Percentiles rank a stretch among this genome's conserved stretches.
phyloP scores from a whole-genome alignment of 2,113 vertebrate genomes.

The Protobothrops flavoviridis region DNA sequence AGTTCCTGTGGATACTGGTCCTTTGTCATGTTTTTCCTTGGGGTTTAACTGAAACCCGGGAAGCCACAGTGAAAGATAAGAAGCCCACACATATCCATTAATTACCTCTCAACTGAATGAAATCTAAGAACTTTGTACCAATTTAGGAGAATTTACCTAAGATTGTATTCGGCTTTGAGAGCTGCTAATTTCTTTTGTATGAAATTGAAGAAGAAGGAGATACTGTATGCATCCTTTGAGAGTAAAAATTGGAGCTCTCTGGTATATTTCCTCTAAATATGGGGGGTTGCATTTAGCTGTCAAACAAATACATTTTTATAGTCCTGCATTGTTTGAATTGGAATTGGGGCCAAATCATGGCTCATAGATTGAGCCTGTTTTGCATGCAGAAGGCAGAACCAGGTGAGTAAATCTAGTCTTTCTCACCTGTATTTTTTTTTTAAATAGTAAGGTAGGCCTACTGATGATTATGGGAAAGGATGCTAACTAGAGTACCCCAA shows the following conservation, averaged over 20 bases:
- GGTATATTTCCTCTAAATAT: background rate
- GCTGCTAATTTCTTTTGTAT: background rate
- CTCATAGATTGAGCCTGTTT: background rate
- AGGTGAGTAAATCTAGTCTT: background rate
- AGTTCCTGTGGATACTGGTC: background rate
- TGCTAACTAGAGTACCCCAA: background rate
- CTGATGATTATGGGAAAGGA: background rate
- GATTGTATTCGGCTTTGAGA: background rate
- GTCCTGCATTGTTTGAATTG: background rate
- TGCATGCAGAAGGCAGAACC: background rate
- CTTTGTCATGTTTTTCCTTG: background rate
- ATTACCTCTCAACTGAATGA: background rate
- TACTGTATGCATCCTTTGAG: background rate
- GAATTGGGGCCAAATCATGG: background rate
- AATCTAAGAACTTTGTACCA: background rate
- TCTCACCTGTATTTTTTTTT: background rate
- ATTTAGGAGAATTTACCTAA: background rate
- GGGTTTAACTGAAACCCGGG: background rate
- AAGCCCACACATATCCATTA: background rate
- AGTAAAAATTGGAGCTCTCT: background rate
- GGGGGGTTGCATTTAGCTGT: background rate
- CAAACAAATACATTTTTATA: background rate
- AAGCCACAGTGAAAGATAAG: background rate
- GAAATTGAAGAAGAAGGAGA: background rate
- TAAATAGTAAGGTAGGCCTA: background rate